These are phyloP conservation scores for Harpagoxenus sublaevis DNA, from an alignment of 2,888 invertebrate species.

Conservation along the genomic window DNA sequence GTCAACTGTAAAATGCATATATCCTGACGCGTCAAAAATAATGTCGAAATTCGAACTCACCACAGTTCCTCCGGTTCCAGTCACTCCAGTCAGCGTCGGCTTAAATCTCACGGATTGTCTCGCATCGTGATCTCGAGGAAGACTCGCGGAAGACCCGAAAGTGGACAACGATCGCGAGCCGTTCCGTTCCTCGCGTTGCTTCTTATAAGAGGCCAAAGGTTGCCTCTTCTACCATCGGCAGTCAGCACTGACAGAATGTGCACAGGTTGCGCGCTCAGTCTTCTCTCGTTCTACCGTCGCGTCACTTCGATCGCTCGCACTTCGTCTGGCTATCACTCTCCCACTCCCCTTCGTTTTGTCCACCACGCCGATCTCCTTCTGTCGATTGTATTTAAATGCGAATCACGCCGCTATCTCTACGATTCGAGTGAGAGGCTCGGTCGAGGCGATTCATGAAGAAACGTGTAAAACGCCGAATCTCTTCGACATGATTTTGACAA, in stretches of 20 bases:
- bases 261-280: neutral
- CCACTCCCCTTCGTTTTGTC: neutral
- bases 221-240: conserved; percentile 41
- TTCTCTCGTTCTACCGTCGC: conserved; percentile 29
- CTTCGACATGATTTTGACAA: neutral
- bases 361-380: neutral
- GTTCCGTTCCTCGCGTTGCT: conserved; percentile 17
- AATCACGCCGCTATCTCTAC: conserved; percentile 16
- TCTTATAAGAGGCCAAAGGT: conserved; percentile 23
- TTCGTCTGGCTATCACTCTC: conserved; percentile 16
- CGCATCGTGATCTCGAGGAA: neutral
- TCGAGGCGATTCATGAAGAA: neutral
- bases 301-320: conserved; percentile 10
- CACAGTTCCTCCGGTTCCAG: neutral
- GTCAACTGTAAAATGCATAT: neutral
- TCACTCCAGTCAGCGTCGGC: neutral
- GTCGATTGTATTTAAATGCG: conserved; percentile 27
- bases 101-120: conserved; percentile 4
- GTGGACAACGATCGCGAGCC: neutral
- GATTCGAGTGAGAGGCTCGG: neutral
- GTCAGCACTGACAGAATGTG: neutral
- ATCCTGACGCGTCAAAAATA: neutral
- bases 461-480: neutral
- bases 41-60: neutral
- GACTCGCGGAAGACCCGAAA: neutral